Evolutionary conservation across 1,140 invertebrate species (phyloP).

Genomic region (Tenebrio molitor): DNA sequence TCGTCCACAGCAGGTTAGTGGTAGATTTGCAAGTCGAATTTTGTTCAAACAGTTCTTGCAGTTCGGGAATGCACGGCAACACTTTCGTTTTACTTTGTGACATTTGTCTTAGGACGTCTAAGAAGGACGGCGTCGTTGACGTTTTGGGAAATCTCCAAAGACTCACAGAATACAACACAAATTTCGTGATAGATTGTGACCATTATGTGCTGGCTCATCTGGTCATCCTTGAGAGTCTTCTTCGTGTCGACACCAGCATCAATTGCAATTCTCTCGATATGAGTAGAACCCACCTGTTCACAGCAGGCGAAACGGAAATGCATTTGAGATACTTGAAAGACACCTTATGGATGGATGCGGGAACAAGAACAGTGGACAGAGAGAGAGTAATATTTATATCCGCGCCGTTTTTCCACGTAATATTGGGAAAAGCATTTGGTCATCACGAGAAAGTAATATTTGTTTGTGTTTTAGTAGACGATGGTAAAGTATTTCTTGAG

Average conservation of each 20-base stretch:
- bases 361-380: too few relatives aligned
- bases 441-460: too few relatives aligned
- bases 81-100: slow-evolving; percentile 87
- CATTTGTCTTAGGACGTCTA: slow-evolving; percentile 79
- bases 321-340: slow-evolving; percentile 56
- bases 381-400: too few relatives aligned
- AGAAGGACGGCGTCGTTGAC: slow-evolving; percentile 78
- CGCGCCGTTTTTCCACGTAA: too few relatives aligned
- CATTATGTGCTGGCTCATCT: slow-evolving; percentile 64
- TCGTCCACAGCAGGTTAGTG: slow-evolving; percentile 76
- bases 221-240: slow-evolving; percentile 59
- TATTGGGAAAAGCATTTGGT: too few relatives aligned
- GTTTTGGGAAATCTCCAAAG: slow-evolving; percentile 87
- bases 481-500: slow-evolving; percentile 40
- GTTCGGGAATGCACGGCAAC: slow-evolving; percentile 88
- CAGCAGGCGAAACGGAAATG: not conserved
- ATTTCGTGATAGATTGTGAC: slow-evolving; percentile 77
- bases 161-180: slow-evolving; percentile 83
- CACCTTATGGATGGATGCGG: too few relatives aligned
- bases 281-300: slow-evolving; percentile 44
- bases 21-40: too few relatives aligned
- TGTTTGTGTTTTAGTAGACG: too few relatives aligned
- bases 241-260: slow-evolving; percentile 54
- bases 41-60: too few relatives aligned
- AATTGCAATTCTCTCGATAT: slow-evolving; percentile 56